phyloP scores from a whole-genome alignment of 1,140 invertebrate genomes.

The Leptoteleia sp. region DNA sequence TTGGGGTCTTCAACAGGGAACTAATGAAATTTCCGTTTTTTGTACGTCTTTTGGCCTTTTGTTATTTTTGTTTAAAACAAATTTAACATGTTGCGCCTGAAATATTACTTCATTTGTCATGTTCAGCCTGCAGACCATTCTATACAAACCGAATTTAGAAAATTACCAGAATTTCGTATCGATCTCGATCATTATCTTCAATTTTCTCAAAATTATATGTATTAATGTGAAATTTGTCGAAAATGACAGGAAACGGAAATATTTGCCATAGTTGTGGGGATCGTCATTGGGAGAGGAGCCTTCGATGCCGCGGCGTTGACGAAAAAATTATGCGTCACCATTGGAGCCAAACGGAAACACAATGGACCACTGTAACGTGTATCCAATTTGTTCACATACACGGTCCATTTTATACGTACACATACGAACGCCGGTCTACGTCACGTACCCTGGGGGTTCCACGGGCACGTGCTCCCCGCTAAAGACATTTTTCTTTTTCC shows the following conservation, averaged over 20 bases:
- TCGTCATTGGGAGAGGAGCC: background rate
- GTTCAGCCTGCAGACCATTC: no score
- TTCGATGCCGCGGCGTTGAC: constrained; percentile 18
- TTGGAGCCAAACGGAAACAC: constrained; percentile 24
- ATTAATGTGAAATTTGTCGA: background rate
- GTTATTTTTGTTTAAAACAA: no score
- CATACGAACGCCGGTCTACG: background rate
- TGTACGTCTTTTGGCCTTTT: no score
- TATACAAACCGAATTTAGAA: no score
- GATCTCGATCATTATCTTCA: no score
- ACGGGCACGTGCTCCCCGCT: constrained; percentile 31
- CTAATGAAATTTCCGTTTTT: no score
- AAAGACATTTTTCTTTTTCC: constrained; percentile 6
- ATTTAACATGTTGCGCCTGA: no score
- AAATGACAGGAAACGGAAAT: constrained; percentile 24
- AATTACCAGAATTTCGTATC: no score
- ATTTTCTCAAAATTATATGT: background rate
- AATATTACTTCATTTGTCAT: no score
- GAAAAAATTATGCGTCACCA: constrained; percentile 55
- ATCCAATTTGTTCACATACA: constrained; percentile 1
- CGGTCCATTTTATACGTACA: constrained; percentile 25
- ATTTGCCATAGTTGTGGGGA: constrained; percentile 9
- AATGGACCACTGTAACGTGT: constrained; percentile 32
- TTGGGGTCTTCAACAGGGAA: no score
- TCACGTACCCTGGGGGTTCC: constrained; percentile 38